phyloP scores from a whole-genome alignment of 1,140 invertebrate species.

The Penaeus chinensis region DNA sequence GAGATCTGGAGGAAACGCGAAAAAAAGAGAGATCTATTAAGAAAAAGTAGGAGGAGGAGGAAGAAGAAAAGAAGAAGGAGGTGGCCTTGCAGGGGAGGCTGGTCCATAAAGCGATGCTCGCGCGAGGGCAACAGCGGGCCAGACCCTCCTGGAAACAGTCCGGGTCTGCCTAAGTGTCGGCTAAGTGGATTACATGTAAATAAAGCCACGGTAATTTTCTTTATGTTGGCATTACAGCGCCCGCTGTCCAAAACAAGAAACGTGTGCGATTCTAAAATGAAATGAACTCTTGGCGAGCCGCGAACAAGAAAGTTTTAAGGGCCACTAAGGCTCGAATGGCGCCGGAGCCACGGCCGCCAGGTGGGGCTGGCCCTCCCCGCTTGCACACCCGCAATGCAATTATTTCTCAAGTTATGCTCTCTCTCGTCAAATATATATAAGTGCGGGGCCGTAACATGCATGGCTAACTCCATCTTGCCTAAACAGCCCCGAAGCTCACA shows the following conservation, averaged over 20 bases:
- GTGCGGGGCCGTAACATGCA: no score
- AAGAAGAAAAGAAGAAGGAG: no score
- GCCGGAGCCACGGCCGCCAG: background rate
- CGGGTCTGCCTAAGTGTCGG: conserved; percentile 53
- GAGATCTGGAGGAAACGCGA: no score
- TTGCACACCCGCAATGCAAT: no score
- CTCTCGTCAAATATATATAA: no score
- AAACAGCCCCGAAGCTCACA: no score
- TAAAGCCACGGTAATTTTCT: conserved; percentile 60
- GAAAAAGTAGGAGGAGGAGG: no score
- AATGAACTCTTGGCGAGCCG: conserved; percentile 35
- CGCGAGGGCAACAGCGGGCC: conserved; percentile 39
- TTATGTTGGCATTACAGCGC: conserved; percentile 57
- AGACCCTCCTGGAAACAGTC: conserved; percentile 28
- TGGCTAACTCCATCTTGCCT: no score
- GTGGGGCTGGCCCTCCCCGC: background rate
- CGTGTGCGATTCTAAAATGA: conserved; percentile 59
- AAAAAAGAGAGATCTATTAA: no score
- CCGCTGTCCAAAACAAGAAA: conserved; percentile 59
- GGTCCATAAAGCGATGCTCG: conserved; percentile 40
- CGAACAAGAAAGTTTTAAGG: background rate
- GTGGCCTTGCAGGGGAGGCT: no score
- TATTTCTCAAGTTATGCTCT: no score
- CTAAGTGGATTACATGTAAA: conserved; percentile 61
- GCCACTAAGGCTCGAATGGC: background rate